These are phyloP conservation scores for Gallinago paraguaiae DNA, from an alignment of 2,113 vertebrate genomes.

Conservation along the genomic window DNA sequence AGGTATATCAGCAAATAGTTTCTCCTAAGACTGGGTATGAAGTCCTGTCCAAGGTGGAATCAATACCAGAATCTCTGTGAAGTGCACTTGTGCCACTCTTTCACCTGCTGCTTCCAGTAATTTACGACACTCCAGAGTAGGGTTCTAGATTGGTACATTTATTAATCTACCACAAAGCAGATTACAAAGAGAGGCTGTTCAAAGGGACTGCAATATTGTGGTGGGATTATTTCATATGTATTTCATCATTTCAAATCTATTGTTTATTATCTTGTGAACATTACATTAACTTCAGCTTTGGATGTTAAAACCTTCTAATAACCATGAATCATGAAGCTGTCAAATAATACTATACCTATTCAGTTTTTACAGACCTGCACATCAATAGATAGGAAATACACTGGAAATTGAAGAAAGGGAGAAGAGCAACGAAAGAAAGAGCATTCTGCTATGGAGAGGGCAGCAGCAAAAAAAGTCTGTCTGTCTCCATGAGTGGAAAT, in stretches of 20 bases:
- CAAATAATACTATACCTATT: background rate
- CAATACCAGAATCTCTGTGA: background rate
- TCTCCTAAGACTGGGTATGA: background rate
- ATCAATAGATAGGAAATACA: background rate
- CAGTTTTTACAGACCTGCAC: background rate
- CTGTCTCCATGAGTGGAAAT: background rate
- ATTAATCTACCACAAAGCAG: background rate
- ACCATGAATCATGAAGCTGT: background rate
- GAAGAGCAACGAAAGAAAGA: background rate
- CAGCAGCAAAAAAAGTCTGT: rapidly evolving
- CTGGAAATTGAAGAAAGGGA: background rate
- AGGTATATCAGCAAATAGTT: background rate
- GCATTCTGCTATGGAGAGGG: background rate
- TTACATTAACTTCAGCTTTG: background rate
- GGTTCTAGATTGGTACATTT: background rate
- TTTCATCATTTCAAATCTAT: background rate
- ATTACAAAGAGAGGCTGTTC: background rate
- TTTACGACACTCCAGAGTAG: background rate
- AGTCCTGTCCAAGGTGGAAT: background rate
- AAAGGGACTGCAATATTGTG: background rate
- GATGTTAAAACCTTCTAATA: background rate
- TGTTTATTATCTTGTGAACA: background rate
- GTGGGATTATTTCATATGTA: background rate
- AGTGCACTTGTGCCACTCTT: background rate
- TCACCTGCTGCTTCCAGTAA: background rate